Conservation (phyloP, 2,113 vertebrate species). For the Chaetura pelagica region DNA sequence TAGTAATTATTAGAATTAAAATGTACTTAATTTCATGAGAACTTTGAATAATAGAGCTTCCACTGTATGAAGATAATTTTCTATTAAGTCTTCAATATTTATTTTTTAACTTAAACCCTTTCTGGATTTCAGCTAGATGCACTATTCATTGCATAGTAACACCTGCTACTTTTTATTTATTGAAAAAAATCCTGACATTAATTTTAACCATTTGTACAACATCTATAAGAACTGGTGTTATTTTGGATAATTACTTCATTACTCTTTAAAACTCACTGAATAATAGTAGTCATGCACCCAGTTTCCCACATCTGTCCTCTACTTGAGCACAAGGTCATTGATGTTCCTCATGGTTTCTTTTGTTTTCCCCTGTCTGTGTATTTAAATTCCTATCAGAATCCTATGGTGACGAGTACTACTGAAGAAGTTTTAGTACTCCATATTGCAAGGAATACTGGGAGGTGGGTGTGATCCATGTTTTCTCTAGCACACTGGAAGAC, state of each 20-base stretch:
- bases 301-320: rapidly evolving
- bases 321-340: background rate
- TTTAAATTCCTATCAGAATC: background rate
- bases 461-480: background rate
- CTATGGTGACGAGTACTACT: background rate
- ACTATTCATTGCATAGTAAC: background rate
- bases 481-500: background rate
- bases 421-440: background rate
- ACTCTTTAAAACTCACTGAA: background rate
- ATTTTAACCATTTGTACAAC: background rate
- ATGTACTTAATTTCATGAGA: background rate
- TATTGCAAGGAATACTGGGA: background rate
- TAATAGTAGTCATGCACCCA: background rate
- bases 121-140: background rate
- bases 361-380: background rate
- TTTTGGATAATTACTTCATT: background rate
- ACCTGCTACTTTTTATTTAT: background rate
- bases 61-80: background rate
- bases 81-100: background rate
- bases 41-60: background rate
- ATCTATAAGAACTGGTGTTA: background rate
- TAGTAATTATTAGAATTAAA: background rate
- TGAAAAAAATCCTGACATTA: background rate
- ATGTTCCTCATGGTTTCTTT: background rate
- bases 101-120: background rate